phyloP scores from a whole-genome alignment of 2,888 invertebrate species.

The Drosophila formosana region DNA sequence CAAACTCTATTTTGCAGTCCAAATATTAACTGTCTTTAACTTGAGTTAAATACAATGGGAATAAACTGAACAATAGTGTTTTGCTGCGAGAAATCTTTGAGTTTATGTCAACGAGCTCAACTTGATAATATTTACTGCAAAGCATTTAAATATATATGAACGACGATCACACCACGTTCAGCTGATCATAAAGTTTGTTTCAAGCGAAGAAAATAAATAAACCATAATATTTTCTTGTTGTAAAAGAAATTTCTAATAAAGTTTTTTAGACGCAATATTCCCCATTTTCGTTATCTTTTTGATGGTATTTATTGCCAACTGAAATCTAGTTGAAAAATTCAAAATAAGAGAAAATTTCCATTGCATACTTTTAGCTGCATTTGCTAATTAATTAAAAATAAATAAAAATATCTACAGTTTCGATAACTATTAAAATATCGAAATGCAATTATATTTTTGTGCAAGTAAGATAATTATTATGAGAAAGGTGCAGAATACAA shows the following conservation, averaged over 20 bases:
- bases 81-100: not conserved
- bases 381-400: not conserved
- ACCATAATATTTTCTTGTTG: no score
- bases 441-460: not conserved
- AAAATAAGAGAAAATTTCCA: not conserved
- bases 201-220: no score
- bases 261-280: not conserved
- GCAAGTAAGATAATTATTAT: not conserved
- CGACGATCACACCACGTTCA: no score
- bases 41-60: not conserved
- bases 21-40: not conserved
- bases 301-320: not conserved
- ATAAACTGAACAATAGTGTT: not conserved
- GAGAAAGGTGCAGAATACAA: not conserved
- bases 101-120: not conserved
- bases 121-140: no score
- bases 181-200: no score
- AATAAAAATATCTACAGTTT: not conserved
- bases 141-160: no score
- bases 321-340: not conserved
- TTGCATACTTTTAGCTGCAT: conserved; percentile 26
- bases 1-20: not conserved
- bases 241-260: no score
- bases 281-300: not conserved
- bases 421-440: not conserved